Base-by-base conservation (phyloP, 2,113 vertebrate species). In the Menura novaehollandiae region DNA sequence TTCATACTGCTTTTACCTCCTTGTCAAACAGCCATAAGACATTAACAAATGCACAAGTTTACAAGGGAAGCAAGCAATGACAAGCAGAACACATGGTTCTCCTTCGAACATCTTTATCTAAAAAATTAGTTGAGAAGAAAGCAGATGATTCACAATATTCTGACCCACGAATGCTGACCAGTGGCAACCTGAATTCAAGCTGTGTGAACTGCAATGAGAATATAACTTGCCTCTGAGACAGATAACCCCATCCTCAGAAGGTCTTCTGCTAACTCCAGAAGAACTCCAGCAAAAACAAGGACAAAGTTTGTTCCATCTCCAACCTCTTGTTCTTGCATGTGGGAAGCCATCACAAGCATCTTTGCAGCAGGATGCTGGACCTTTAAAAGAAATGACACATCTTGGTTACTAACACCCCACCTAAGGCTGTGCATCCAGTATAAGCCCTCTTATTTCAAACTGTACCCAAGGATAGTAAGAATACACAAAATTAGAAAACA, bases 231-330 rank as follows among this genome's bases (percentile, higher is more conserved):
- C 99, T 99, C 99, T 0, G 99, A 99, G 74, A 99, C 99, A 1
- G 99, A 99, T 30, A 99, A 97, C 2, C 99, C 99, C 98, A 99
- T 99, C 86, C 99, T 98, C 56, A 99, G 97, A 64, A 99, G 99
- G 88, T 99, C 99, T 91, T 99, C 99, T 11, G 99, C 99, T 85
- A 98, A 96, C 78, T 99, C 99, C 88, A 99, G 95, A 78, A 99
- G 99, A 68, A 99, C 99, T 51, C 99, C 99, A 60, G 99, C 99
- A 96, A 99, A 99, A 77, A 99, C 98, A 96, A 99, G 98, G 23
- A 99, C 99, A 86, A 99, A 99, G 96, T 99, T 99, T n/a, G 99
- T 99, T 43, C 99, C 99, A 41, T 99, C 99, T 24, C 99, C 99
- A 41, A 99, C 99, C 97, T 99, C 99, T 92, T 99, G 99, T 63